Evolutionary conservation across 2,888 invertebrate genomes (phyloP), one percentile per base, ranked within the genome.

Genomic region (Chalcosyrphus nemorum): DNA sequence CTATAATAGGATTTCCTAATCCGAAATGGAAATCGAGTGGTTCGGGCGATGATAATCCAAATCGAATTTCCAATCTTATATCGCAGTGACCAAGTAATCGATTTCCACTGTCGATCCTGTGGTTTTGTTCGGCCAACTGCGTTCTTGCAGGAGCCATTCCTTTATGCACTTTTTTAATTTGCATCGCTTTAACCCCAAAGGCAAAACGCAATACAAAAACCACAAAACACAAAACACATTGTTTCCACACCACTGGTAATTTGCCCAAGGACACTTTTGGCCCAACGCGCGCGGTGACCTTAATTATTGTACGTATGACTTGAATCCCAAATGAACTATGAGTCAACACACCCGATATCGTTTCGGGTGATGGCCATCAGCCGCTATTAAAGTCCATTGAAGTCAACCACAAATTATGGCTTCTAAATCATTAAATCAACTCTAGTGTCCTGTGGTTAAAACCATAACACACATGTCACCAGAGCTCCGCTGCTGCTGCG

Each of bases 401-500:
- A 43, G 45, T 29, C 15, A 47, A 68, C 77, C 72, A n/a, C 68
- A 63, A 43, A 35, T 43, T 63, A 68, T 19, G 41, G 27, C 43
- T 47, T 63, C 32, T 38, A 38, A 74, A 78, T 68, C 74, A 84
- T 68, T 78, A 78, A 82, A 74, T 82, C 63, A 57, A 68, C 21
- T 21, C 47, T 50, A 24, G 38, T 24, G 9, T 47, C 21, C 15
- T 61, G 61, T 6, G 81, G 71, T 56, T 5, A 17, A 32, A 17
- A 17, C 13, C 24, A 66, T 24, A n/a, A n/a, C 24, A 32, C 71
- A 82, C 54, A 66, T 66, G 45, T 54, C 45, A 21, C 13, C 6
- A 52, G 0, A 29, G 41, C 43, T 19, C 13, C 19, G 7, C 15
- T 15, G 1, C n/a, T 47, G 50, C 7, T 32, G 19, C 13, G 32